Evolutionary conservation across 2,888 invertebrate species (phyloP).

Genomic region (Spilosoma lubricipeda): DNA sequence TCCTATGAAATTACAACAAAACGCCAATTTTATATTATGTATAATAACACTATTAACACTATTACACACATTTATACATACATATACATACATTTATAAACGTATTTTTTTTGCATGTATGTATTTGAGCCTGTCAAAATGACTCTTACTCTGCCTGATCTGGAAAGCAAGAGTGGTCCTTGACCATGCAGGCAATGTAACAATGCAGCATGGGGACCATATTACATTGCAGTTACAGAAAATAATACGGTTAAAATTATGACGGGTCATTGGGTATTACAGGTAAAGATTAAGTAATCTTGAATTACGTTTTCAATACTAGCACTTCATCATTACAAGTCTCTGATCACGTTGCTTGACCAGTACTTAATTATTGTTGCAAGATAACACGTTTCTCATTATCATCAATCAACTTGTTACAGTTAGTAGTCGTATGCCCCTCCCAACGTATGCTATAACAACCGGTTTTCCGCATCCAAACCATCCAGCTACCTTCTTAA

Average conservation of each 20-base stretch:
- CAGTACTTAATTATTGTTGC: neutral
- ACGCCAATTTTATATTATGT: too few relatives aligned
- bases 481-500: neutral
- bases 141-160: too few relatives aligned
- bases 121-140: too few relatives aligned
- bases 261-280: too few relatives aligned
- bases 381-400: neutral
- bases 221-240: neutral
- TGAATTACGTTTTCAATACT: neutral
- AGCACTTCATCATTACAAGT: neutral
- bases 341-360: neutral
- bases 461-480: neutral
- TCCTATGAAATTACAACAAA: too few relatives aligned
- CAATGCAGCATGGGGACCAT: too few relatives aligned
- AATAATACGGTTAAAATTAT: neutral
- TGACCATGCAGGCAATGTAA: too few relatives aligned
- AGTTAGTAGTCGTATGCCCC: neutral
- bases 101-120: too few relatives aligned
- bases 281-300: neutral
- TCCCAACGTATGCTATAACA: neutral
- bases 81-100: too few relatives aligned
- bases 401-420: neutral
- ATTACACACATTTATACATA: too few relatives aligned
- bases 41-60: too few relatives aligned
- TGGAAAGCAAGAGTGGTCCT: too few relatives aligned